Evolutionary conservation across 2,797 vertebrate genomes (phyloP).

Genomic region (Taenioides sp.): DNA sequence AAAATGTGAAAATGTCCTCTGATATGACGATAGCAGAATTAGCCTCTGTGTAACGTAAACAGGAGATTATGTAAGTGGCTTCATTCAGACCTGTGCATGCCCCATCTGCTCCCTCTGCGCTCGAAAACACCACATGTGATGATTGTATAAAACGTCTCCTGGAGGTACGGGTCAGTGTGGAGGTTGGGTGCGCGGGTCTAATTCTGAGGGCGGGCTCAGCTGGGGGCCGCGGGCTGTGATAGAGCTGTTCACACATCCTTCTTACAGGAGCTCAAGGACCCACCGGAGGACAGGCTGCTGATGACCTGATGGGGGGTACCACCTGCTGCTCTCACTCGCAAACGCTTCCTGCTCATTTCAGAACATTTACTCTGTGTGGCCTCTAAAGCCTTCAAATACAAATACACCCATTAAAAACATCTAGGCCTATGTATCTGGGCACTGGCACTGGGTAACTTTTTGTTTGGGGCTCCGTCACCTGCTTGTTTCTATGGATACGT

Average conservation of each 20-base stretch:
- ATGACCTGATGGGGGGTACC: conserved; percentile 44
- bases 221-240: conserved; percentile 60
- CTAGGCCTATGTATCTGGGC: too few relatives aligned
- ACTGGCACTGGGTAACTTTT: too few relatives aligned
- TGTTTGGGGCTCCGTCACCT: too few relatives aligned
- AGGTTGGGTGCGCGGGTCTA: conserved; percentile 41
- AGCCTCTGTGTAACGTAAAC: too few relatives aligned
- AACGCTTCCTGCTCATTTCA: conserved; percentile 10
- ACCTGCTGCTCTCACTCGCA: conserved; percentile 42
- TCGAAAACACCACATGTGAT: not conserved
- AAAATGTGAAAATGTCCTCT: too few relatives aligned
- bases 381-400: too few relatives aligned
- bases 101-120: not conserved
- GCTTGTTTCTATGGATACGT: too few relatives aligned
- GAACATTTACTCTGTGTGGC: not conserved
- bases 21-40: too few relatives aligned
- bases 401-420: too few relatives aligned
- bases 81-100: not conserved
- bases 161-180: conserved; percentile 23
- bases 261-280: conserved; percentile 25
- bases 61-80: not conserved
- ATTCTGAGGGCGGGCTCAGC: conserved; percentile 61
- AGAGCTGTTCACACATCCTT: conserved; percentile 69
- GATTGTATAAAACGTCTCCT: conserved; percentile 3
- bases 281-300: conserved; percentile 44